Percentiles rank a stretch among this genome's conserved stretches.
phyloP scores from a whole-genome alignment of 1,140 invertebrate species.

The Aphelenchoides besseyi region DNA sequence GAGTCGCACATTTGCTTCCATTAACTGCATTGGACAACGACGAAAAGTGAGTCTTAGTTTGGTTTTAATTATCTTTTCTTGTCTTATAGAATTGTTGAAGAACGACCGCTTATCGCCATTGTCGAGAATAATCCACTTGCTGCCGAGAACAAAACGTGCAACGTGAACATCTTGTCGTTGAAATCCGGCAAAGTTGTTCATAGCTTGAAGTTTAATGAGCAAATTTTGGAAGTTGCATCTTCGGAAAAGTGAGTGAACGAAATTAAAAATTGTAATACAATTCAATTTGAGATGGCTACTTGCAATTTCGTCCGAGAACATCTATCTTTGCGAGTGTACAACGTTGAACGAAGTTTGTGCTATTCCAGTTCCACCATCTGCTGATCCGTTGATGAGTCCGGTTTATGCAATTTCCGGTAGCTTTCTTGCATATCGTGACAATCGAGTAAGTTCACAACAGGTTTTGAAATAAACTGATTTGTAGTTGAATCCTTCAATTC shows the following conservation, averaged over 20 bases:
- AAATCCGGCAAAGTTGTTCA: constrained; percentile 79
- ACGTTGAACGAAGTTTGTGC: constrained; percentile 80
- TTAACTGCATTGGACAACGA: constrained; percentile 30
- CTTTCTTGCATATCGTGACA: constrained; percentile 76
- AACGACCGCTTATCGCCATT: constrained; percentile 51
- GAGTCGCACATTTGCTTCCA: constrained; percentile 63
- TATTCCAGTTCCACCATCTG: constrained; percentile 71
- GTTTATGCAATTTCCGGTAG: constrained; percentile 78
- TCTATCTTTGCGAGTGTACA: constrained; percentile 83
- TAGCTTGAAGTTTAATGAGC: constrained; percentile 83
- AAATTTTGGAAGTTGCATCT: constrained; percentile 77
- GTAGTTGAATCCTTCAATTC: constrained; percentile 75
- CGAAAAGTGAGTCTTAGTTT: constrained; percentile 22
- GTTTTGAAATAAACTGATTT: constrained; percentile 28
- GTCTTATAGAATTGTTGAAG: constrained; percentile 32
- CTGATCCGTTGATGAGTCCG: constrained; percentile 67
- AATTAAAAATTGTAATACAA: constrained; percentile 24
- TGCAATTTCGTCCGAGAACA: constrained; percentile 80
- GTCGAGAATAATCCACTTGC: constrained; percentile 47
- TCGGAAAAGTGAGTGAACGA: constrained; percentile 68
- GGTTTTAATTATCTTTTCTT: constrained; percentile 18
- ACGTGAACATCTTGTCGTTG: constrained; percentile 83
- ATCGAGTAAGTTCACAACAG: constrained; percentile 64
- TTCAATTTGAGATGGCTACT: constrained; percentile 68
- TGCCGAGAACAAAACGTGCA: constrained; percentile 77